phyloP scores from a whole-genome alignment of 2,113 vertebrate species.

The Agapornis roseicollis region DNA sequence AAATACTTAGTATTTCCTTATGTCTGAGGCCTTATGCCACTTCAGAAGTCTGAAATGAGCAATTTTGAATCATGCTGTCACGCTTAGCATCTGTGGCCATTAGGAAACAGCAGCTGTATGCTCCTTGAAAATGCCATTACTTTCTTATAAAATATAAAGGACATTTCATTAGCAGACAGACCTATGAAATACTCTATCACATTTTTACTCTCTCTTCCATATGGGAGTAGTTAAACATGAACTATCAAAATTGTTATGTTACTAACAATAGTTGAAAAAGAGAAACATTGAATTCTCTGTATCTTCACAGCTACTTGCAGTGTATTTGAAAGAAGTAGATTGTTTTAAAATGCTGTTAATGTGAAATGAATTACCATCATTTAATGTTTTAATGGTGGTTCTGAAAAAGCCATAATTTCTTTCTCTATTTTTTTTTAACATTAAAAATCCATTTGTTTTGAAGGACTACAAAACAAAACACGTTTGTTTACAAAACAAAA shows the following conservation, averaged over 20 bases:
- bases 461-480: not conserved
- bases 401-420: not conserved
- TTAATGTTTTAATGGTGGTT: not conserved
- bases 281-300: not conserved
- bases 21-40: not conserved
- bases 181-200: not conserved
- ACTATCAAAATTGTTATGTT: not conserved
- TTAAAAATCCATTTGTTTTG: not conserved
- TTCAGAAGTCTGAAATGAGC: not conserved
- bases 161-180: not conserved
- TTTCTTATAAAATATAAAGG: not conserved
- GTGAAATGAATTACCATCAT: not conserved
- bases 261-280: not conserved
- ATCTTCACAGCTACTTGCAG: not conserved
- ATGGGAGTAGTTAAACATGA: not conserved
- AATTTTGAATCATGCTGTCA: not conserved
- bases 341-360: not conserved
- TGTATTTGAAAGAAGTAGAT: not conserved
- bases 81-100: rapidly evolving
- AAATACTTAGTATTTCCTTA: not conserved
- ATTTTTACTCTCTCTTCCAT: not conserved
- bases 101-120: not conserved
- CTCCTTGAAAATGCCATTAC: not conserved
- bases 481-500: not conserved
- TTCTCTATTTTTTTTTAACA: not conserved